Evolutionary conservation across 30 jellyfish, hydroid and myxozoan genomes (phyloP).

Genomic region (Mastigias papua): DNA sequence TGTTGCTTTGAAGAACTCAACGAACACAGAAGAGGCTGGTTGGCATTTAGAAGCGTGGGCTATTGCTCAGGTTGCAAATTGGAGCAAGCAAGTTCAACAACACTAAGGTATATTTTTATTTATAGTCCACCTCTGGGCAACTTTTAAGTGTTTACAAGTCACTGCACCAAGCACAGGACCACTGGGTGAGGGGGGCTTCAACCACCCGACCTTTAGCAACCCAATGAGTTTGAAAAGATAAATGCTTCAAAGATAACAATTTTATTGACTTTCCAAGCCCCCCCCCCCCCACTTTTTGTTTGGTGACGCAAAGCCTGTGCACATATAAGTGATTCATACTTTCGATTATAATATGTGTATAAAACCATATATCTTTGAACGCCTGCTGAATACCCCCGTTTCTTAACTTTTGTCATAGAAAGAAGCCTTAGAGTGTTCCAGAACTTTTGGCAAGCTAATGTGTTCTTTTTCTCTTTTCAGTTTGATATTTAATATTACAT

Average conservation of each 20-base stretch:
- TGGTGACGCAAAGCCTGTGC: neutral
- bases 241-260: neutral
- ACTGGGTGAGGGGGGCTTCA: neutral
- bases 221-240: neutral
- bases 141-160: neutral
- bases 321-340: neutral
- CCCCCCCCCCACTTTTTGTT: neutral
- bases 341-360: neutral
- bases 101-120: conserved; percentile 59
- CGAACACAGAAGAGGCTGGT: conserved; percentile 49
- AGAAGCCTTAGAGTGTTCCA: neutral
- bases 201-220: neutral
- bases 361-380: neutral
- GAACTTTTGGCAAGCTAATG: neutral
- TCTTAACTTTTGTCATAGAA: neutral
- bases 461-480: neutral
- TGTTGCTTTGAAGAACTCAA: conserved; percentile 60
- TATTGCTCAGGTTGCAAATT: no score
- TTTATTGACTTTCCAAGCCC: neutral
- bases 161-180: neutral
- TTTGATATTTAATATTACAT: neutral
- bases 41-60: no score
- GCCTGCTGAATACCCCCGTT: neutral
- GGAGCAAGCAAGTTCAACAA: conserved; percentile 33
- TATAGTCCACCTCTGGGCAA: conserved; percentile 17